Evolutionary conservation across 2,113 vertebrate genomes (phyloP).

Genomic region (Cairina moschata): DNA sequence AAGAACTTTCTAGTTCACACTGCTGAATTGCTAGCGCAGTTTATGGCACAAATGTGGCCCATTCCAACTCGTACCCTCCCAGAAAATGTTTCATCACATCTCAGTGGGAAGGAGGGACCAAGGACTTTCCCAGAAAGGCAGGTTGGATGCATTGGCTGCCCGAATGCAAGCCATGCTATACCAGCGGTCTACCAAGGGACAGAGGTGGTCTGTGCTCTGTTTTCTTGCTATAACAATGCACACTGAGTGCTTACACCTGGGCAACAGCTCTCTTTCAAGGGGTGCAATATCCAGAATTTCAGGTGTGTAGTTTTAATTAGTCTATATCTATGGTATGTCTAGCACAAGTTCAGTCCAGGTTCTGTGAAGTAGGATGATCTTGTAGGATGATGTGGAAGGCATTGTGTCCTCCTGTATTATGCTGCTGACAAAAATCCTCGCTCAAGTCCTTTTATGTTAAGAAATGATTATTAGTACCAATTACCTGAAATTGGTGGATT

Average conservation of each 20-base stretch:
- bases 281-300: not conserved
- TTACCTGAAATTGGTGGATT: conserved; percentile 53
- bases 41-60: not conserved
- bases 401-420: rapidly evolving
- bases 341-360: not conserved
- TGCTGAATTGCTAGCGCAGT: not conserved
- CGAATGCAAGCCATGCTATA: not conserved
- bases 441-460: conserved; percentile 30
- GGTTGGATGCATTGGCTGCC: not conserved
- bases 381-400: not conserved
- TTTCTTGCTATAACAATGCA: not conserved
- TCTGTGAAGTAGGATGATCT: rapidly evolving
- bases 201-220: not conserved
- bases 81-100: not conserved
- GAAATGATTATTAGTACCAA: conserved; percentile 48
- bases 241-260: not conserved
- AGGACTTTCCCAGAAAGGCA: not conserved
- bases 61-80: not conserved
- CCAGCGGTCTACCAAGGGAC: not conserved
- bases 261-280: not conserved
- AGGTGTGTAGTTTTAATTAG: not conserved
- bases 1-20: not conserved
- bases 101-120: not conserved
- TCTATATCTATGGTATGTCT: not conserved
- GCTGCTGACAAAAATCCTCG: not conserved